Evolutionary conservation across 2,113 vertebrate species (phyloP).

Genomic region (Pterocles orientalis): DNA sequence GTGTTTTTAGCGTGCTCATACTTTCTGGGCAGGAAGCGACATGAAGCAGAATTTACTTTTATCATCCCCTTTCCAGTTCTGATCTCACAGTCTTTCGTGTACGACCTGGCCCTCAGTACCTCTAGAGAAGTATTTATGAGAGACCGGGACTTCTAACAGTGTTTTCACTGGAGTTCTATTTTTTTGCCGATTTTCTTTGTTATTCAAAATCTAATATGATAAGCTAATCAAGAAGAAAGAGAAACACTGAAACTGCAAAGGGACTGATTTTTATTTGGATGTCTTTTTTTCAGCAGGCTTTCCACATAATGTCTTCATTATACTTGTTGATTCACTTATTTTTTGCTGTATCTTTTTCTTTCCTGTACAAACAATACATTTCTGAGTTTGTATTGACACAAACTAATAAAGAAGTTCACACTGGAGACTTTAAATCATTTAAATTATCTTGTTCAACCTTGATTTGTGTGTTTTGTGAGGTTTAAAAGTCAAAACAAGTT

Average conservation of each 20-base stretch:
- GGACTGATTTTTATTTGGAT: neutral
- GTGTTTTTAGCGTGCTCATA: neutral
- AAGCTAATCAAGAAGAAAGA: neutral
- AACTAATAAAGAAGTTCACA: neutral
- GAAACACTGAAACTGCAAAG: neutral
- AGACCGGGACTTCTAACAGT: neutral
- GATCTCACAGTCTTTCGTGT: neutral
- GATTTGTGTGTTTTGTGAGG: neutral
- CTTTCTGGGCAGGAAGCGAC: neutral
- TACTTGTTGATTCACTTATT: neutral
- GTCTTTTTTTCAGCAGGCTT: neutral
- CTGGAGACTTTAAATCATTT: neutral
- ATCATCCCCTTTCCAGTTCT: neutral
- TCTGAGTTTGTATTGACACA: neutral
- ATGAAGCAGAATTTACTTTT: neutral
- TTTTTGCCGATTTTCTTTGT: neutral
- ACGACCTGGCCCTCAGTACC: rapidly evolving
- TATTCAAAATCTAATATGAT: neutral
- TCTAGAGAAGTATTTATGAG: neutral
- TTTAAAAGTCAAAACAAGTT: neutral
- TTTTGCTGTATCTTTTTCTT: neutral
- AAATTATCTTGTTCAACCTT: neutral
- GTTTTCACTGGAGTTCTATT: neutral
- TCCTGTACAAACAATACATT: neutral
- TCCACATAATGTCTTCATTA: neutral